Base-by-base conservation (phyloP, 2,113 vertebrate genomes). In the Planiliza haematocheilus region DNA sequence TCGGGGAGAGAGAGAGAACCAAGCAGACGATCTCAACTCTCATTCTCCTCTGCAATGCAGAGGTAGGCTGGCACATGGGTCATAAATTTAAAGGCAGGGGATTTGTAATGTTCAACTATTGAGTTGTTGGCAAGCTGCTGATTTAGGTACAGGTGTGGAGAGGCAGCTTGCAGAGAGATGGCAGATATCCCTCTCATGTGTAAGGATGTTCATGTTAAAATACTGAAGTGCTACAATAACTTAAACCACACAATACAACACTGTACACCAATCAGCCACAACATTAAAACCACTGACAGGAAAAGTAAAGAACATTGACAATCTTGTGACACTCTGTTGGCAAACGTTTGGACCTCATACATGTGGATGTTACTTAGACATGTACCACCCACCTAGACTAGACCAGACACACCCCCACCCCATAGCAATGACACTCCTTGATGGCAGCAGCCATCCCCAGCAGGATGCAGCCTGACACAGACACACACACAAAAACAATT, bases 1-100 rank as follows among this genome's bases (percentile, higher is more conserved):
- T 73, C 43, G 77, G 70, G 57, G 63, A 52, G 42, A 55, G 10
- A 46, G 46, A 57, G 34, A 73, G n/a, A 45, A 11, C 30, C 21
- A 8, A 20, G 49, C 10, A 43, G 56, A 63, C 24, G 39, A 66
- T 36, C 58, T 52, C n/a, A 71, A 77, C 61, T 12, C 55, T 65
- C 16, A 52, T 65, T 72, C 70, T 84, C 76, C 82, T 74, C 83
- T 77, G 86, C 89, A 88, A 64, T 85, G 85, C 86, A 74, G 82
- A 51, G 63, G 83, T 62, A 77, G 58, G 73, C 41, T 12, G 50
- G 37, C 76, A 88, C 57, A 43, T 53, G 59, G 68, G 42, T 58
- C 66, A 70, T 81, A 77, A 53, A 79, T 86, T 76, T 84, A 20
- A 56, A 71, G 65, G 68, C 69, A 58, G 52, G 50, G 59, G 45